Conservation (phyloP, 2,888 invertebrate species). For the Drepana falcataria region DNA sequence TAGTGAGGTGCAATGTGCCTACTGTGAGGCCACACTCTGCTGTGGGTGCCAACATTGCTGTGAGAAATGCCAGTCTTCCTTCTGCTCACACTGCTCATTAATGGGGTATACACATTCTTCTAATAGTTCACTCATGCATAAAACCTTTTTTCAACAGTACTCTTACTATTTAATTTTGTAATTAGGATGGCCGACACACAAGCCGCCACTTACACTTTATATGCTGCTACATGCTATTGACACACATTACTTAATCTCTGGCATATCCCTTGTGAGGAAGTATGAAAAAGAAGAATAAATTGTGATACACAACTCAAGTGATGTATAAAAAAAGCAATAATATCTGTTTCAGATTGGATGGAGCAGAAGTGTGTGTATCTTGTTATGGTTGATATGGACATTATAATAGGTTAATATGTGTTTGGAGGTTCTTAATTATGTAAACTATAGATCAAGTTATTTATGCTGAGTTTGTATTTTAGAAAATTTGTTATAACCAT, state of each 20-base stretch:
- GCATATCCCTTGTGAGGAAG: no score
- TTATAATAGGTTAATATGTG: not conserved
- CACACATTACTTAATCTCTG: no score
- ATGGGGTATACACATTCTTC: conserved; percentile 33
- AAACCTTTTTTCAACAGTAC: no score
- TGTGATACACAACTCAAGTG: no score
- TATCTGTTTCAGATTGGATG: conserved; percentile 53
- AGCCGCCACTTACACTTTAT: no score
- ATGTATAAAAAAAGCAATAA: not conserved
- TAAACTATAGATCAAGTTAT: conserved; percentile 14
- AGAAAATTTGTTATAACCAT: conserved; percentile 10
- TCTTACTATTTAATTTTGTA: no score
- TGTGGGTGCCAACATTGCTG: conserved; percentile 40
- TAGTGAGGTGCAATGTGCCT: conserved; percentile 39
- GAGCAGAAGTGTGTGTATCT: conserved; percentile 56
- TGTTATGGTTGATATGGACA: conserved; percentile 40
- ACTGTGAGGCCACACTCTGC: conserved; percentile 55
- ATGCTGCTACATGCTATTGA: no score
- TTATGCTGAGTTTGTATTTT: conserved; percentile 23
- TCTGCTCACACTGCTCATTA: conserved; percentile 52
- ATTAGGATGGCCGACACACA: no score
- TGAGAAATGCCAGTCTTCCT: conserved; percentile 29
- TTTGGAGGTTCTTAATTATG: not conserved
- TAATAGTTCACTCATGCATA: no score
- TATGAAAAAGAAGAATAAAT: no score